Base-by-base conservation (phyloP, 2,797 vertebrate genomes). In the Aulostomus chinensis region DNA sequence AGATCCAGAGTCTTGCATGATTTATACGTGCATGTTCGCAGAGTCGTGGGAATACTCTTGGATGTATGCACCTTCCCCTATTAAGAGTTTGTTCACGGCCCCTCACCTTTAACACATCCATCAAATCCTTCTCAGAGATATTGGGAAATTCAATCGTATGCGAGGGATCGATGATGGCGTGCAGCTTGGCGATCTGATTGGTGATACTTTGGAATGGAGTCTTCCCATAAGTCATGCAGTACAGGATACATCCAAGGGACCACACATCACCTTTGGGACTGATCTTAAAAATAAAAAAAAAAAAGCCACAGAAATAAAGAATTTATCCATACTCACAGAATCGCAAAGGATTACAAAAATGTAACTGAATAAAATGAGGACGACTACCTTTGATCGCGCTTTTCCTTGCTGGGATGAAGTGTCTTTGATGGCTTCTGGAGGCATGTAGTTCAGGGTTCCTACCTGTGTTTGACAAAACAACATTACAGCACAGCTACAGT, bases 361-460 rank as follows among this genome's bases (percentile, higher is more conserved):
- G 8, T 30, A n/a, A n/a, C n/a, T n/a, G n/a, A n/a, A n/a, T n/a
- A n/a, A n/a, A n/a, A n/a, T n/a, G n/a, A n/a, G n/a, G n/a, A 11
- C 0, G 0, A 20, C 40, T 88, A 98, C 96, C 95, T 98, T 98
- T 35, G 95, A 96, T 28, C 88, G 88, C 17, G 91, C 88, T 63
- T 93, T 95, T 66, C 94, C 96, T 58, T 86, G 69, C 68, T 91
- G 91, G 12, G 94, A 93, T 42, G 95, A 96, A 12, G 93, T 94
- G 77, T 97, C 94, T 89, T 93, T 96, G 82, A 99, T 98, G 59
- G 94, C 93, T 82, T 99, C 97, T 2, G 97, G 97, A 8, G 97
- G 93, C 96, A 99, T 99, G 20, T 98, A 98, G 87, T 97, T 99
- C 76, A 98, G 78, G n/a, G 97, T 99, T 55, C 97, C 97, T 43